Base-by-base conservation (phyloP, 2,888 invertebrate species). In the Caenorhabditis sp. region DNA sequence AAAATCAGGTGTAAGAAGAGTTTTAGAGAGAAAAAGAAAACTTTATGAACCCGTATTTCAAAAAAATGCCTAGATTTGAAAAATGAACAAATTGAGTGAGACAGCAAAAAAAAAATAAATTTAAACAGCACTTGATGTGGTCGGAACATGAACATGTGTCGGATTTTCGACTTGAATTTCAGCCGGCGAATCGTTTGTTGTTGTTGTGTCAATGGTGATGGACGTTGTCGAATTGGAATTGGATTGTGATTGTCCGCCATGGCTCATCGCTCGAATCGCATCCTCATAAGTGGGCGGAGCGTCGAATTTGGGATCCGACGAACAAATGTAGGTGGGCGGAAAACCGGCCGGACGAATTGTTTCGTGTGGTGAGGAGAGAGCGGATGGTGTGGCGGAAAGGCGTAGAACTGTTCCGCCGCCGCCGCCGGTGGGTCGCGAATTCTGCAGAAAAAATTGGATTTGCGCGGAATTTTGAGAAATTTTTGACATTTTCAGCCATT, bases 281-380 rank as follows among this genome's bases (percentile, higher is more conserved):
- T 79, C 78, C n/a, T 79, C 78, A 54, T 79, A 79, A 0, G 76
- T 72, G 3, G 78, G 78, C 14, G 78, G 78, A 0, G 78, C 74
- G 50, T 79, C 78, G 65, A 76, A 76, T 36, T 79, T 79, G 17
- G 78, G 78, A 54, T 79, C 78, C 19, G 64, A 24, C 12, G 67
- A 62, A 19, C 64, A 61, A 24, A 79, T 79, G 53, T 79, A 79
- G 62, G 72, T 57, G 27, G 78, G 78, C n/a, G 76, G 74, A 43
- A 57, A 73, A 36, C 57, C 62, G 26, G 59, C 59, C 4, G 73
- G 73, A 4, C 73, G 58, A 43, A 12, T 43, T 43, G 43, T 43
- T 23, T 67, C 67, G 2, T 59, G 49, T 58, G 72, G 67, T 1
- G 72, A 64, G 0, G 73, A 58, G 3, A 68, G 31, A 1, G 59